Base-by-base conservation (phyloP, 1,140 invertebrate genomes). In the Drosophila pandora region DNA sequence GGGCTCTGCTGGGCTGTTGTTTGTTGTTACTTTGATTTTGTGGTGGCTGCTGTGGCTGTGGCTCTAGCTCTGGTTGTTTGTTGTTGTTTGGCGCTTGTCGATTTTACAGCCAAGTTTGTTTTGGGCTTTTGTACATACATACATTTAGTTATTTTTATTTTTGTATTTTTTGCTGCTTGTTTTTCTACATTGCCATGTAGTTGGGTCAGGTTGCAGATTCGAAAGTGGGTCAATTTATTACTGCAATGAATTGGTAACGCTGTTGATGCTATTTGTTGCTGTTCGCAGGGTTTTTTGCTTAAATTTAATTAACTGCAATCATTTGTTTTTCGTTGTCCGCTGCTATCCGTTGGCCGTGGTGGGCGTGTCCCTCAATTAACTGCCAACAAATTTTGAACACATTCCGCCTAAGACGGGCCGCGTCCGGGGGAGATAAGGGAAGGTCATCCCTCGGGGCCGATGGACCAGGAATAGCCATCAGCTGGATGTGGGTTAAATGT, bases 171-270 rank as follows among this genome's bases (percentile, higher is more conserved):
- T 21, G 54, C 30, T 52, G 22, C 45, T 64, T 69, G 62, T 71
- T 53, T 68, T 77, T 80, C 79, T 75, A 74, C 65, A 52, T 76
- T 81, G 75, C 57, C 78, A 57, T 83, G 67, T 84, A 90, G 85
- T 90, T 90, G 85, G 85, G 85, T 90, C 85, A 90, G 85, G 85
- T 90, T 90, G 85, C 85, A 90, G 77, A 85, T 90, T 90, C 65
- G 78, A 90, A 90, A 85, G 85, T 90, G 79, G 85, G 85, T 90
- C 85, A 90, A 81, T 90, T 90, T 89, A 74, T 84, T 82, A 88
- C 83, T 65, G 83, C 82, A 88, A 79, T 87, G 82, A 72, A 88
- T 87, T 78, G 84, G 72, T 58, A 77, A 65, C 58, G 69, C 50
- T 58, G 72, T 62, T 54, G 49, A 30, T 56, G 57, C 63, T 52